Evolutionary conservation across 2,888 invertebrate genomes (phyloP).

Genomic region (Urechis unicinctus): DNA sequence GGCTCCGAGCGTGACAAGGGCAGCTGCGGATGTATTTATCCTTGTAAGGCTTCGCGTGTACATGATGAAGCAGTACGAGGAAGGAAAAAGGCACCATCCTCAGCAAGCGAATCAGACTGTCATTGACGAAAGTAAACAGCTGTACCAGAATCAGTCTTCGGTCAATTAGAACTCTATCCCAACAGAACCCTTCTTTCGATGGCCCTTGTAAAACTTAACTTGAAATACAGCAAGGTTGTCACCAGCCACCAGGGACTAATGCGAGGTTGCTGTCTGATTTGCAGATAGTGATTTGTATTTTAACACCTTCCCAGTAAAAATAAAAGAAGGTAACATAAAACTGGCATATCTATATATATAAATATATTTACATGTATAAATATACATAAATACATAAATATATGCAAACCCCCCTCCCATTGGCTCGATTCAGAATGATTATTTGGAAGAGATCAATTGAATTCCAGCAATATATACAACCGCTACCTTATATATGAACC

Average conservation of each 20-base stretch:
- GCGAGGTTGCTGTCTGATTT: neutral
- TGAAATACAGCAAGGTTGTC: slow-evolving; percentile 5
- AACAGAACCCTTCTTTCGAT: slow-evolving; percentile 20
- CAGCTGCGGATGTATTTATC: slow-evolving; percentile 17
- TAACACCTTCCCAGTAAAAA: slow-evolving; percentile 11
- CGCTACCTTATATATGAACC: too few species aligned
- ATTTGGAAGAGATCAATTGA: too few species aligned
- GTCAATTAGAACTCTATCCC: slow-evolving; percentile 23
- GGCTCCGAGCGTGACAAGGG: slow-evolving; percentile 19
- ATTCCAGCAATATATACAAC: too few species aligned
- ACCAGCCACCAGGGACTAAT: neutral
- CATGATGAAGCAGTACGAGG: slow-evolving; percentile 22
- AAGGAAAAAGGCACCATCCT: slow-evolving; percentile 22
- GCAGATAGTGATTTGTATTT: neutral
- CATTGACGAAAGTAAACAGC: slow-evolving; percentile 22
- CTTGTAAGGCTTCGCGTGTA: slow-evolving; percentile 23
- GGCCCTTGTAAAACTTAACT: slow-evolving; percentile 20
- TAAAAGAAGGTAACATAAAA: too few species aligned
- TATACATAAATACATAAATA: too few species aligned
- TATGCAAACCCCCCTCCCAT: too few species aligned
- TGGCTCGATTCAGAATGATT: too few species aligned
- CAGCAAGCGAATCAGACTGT: slow-evolving; percentile 21
- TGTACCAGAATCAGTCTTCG: slow-evolving; percentile 19
- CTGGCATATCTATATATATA: too few species aligned
- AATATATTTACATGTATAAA: too few species aligned